A percentile compares a stretch with the other conserved stretches of the same genome.
Conservation (phyloP, 2,888 invertebrate species). For the Chrysomela aeneicollis region DNA sequence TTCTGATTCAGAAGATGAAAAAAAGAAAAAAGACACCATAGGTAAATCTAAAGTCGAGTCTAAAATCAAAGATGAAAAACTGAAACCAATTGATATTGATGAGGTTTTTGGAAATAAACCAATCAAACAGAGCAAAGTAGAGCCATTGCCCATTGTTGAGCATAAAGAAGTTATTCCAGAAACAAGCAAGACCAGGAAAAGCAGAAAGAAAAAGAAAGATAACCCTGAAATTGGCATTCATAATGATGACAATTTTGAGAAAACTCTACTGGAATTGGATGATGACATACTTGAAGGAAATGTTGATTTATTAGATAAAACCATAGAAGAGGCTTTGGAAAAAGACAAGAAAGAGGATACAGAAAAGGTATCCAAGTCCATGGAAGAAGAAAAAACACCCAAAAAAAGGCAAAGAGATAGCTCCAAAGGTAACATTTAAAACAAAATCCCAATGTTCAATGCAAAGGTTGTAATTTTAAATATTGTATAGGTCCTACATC, state of each 20-base stretch:
- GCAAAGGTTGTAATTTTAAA: no score
- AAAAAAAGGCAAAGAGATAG: slow-evolving; percentile 41
- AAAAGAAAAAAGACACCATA: slow-evolving; percentile 40
- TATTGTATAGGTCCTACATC: slow-evolving; percentile 24
- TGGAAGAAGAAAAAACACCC: slow-evolving; percentile 26
- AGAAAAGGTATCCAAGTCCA: background rate
- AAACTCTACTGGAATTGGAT: slow-evolving; percentile 73
- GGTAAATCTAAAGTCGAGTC: slow-evolving; percentile 51
- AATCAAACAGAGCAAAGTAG: slow-evolving; percentile 64
- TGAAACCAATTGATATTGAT: slow-evolving; percentile 62
- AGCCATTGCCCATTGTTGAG: slow-evolving; percentile 35
- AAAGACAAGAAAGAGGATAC: slow-evolving; percentile 17
- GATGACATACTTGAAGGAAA: slow-evolving; percentile 59
- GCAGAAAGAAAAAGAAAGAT: slow-evolving; percentile 44
- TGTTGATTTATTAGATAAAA: slow-evolving; percentile 53
- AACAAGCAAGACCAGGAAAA: slow-evolving; percentile 41
- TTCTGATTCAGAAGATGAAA: slow-evolving; percentile 48
- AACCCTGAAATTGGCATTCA: slow-evolving; percentile 64
- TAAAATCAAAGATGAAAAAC: slow-evolving; percentile 57
- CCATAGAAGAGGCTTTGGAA: slow-evolving; percentile 47
- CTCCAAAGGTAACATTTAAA: slow-evolving; percentile 36
- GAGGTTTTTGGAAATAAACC: slow-evolving; percentile 70
- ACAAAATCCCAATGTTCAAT: no score
- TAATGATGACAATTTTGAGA: slow-evolving; percentile 75
- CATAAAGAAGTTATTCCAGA: slow-evolving; percentile 31